Conservation (phyloP, 2,797 vertebrate species). For the Syncerus caffer region DNA sequence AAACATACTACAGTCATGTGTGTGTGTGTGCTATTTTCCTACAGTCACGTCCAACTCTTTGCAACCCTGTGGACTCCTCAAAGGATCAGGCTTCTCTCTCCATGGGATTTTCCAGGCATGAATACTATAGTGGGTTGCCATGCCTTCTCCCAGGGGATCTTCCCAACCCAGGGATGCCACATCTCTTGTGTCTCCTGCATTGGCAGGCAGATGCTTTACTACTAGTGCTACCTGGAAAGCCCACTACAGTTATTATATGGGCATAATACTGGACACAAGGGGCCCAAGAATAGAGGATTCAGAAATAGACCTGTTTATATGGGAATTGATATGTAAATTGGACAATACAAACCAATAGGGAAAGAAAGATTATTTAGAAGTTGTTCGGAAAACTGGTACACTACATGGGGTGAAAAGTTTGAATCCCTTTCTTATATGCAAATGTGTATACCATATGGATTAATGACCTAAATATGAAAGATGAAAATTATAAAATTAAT, state of each 20-base stretch:
- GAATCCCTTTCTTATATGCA: background rate
- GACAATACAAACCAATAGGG: background rate
- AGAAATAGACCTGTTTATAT: background rate
- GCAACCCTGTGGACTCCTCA: background rate
- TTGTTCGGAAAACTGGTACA: background rate
- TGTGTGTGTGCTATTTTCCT: background rate
- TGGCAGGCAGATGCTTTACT: background rate
- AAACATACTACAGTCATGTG: background rate
- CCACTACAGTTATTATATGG: background rate
- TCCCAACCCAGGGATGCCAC: too few species aligned
- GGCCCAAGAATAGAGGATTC: background rate
- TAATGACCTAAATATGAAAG: background rate
- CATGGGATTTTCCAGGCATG: background rate
- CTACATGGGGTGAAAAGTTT: background rate
- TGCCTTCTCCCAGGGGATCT: too few species aligned
- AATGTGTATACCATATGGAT: background rate
- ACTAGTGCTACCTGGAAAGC: background rate
- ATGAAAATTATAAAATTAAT: background rate
- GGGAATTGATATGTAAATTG: background rate
- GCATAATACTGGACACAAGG: background rate
- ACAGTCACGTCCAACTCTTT: background rate
- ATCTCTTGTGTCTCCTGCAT: too few species aligned
- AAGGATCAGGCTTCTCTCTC: background rate
- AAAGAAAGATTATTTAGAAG: constrained; percentile 15
- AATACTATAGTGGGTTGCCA: background rate